Evolutionary conservation across 2,797 vertebrate species (phyloP), one percentile per base, ranked within the genome.

Genomic region (Bufotes viridis): DNA sequence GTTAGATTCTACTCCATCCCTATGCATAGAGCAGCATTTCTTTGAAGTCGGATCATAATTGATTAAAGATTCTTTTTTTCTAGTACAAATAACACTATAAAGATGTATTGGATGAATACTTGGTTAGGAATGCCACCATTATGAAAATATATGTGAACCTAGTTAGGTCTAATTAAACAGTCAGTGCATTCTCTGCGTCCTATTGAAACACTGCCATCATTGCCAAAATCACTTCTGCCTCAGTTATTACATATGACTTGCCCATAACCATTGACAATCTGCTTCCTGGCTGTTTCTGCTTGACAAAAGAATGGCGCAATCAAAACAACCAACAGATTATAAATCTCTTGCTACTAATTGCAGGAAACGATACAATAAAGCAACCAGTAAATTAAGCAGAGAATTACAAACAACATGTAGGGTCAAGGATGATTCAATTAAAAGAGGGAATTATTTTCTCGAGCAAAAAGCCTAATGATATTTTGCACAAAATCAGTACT

Each of bases 401-500:
- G 92, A 93, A 92, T 92, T 90, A n/a, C 94, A 96, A 95, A 93
- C 93, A 93, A 92, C 92, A 87, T 92, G 91, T 93, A 92, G 95
- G 94, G 95, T 96, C 94, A 95, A 94, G 93, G 93, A 94, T 93
- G 94, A 93, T 91, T 93, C 94, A 93, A 93, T 95, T 94, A 94
- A 92, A 94, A 93, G 91, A 90, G 90, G 94, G 78, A 93, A 93
- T 92, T 87, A 90, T 93, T 92, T 93, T 93, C 92, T 92, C 87
- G 84, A 92, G 93, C 80, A 72, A 92, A 94, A 90, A 91, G 91
- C 93, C 90, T 93, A 93, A 87, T 91, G 93, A 90, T 88, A 90
- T 90, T 89, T 92, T 91, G 92, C 86, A 92, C 86, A 80, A 63
- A 90, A 82, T 75, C 85, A 90, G 55, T 22, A 65, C 78, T 74